These are phyloP conservation scores for Syrrhaptes paradoxus DNA, from an alignment of 2,113 vertebrate genomes.

Conservation along the genomic window DNA sequence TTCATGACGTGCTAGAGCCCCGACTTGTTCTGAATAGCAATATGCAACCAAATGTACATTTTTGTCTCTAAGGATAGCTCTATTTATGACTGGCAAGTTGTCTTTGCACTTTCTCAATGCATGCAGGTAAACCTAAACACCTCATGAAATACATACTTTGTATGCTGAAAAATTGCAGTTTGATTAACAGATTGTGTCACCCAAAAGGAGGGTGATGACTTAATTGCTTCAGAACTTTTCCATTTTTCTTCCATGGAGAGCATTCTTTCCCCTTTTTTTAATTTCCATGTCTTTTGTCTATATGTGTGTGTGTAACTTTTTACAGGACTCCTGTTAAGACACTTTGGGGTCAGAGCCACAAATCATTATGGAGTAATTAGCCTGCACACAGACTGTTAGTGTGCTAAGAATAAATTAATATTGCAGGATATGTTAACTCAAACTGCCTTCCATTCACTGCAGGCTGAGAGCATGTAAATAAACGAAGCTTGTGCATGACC, in stretches of 20 bases:
- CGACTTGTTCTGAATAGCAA: neutral
- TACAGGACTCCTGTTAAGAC: fast-evolving
- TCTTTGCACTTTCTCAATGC: neutral
- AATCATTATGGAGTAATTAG: neutral
- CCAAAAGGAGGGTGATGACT: neutral
- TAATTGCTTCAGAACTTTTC: neutral
- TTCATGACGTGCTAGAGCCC: neutral
- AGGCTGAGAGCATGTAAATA: neutral
- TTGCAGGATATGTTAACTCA: neutral
- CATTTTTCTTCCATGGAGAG: neutral
- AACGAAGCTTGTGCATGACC: neutral
- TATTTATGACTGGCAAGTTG: neutral
- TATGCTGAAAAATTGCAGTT: neutral
- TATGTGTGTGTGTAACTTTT: neutral
- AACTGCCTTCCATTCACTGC: neutral
- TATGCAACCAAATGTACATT: neutral
- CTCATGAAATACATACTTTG: neutral
- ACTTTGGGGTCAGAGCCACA: neutral
- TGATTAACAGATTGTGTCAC: neutral
- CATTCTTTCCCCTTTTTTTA: neutral
- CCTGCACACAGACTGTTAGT: neutral
- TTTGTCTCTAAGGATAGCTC: neutral
- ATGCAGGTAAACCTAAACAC: neutral
- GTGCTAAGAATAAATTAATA: neutral
- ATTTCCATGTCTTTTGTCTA: neutral